These are phyloP conservation scores for Mylabris phalerata DNA, from an alignment of 1,140 invertebrate species.

Conservation along the genomic window DNA sequence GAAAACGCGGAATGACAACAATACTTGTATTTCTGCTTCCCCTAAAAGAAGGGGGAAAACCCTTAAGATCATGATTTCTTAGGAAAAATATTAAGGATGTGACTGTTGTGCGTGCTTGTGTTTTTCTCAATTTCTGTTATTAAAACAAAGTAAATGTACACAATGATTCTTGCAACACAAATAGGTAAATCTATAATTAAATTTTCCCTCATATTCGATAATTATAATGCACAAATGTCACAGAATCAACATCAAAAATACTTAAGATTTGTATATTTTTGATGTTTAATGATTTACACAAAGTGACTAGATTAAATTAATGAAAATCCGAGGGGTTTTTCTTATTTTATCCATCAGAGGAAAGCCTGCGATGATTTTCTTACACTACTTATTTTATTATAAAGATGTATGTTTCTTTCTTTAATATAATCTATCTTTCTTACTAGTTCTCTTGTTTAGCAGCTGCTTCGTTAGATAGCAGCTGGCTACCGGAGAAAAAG, in stretches of 20 bases:
- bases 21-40: too few species aligned
- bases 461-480: slow-evolving; percentile 13
- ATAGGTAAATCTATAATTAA: not conserved
- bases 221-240: not conserved
- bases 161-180: not conserved
- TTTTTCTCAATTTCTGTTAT: too few species aligned
- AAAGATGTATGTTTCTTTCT: too few species aligned
- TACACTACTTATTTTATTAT: not conserved
- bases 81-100: too few species aligned
- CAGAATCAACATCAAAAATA: not conserved
- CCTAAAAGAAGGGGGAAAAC: too few species aligned
- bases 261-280: not conserved
- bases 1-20: too few species aligned
- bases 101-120: too few species aligned
- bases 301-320: slow-evolving; percentile 12
- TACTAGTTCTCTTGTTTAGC: slow-evolving; percentile 7
- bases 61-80: too few species aligned
- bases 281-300: not conserved
- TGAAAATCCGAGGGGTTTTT: slow-evolving; percentile 13
- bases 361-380: not conserved
- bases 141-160: not conserved
- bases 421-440: slow-evolving; percentile 8
- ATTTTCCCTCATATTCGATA: not conserved
- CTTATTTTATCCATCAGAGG: not conserved
- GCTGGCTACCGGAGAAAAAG: slow-evolving; percentile 16